Evolutionary conservation across 2,797 vertebrate species (phyloP).

Genomic region (Peromyscus nudipes): DNA sequence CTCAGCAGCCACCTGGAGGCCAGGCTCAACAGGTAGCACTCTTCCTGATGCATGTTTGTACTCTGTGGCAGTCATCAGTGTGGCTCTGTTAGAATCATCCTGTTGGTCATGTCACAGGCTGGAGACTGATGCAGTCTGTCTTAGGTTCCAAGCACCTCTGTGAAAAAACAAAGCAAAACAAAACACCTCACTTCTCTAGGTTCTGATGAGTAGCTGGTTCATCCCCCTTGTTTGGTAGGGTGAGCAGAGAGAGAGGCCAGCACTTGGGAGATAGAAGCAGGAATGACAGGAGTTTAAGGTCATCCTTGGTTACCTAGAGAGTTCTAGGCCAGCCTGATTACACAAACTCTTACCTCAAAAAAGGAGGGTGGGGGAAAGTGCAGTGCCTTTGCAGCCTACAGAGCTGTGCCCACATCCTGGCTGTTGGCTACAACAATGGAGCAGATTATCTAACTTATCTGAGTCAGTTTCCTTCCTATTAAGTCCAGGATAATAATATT

Average conservation of each 20-base stretch:
- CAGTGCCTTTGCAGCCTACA: neutral
- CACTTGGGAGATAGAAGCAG: neutral
- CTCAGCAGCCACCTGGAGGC: constrained; percentile 94
- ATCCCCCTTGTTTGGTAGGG: neutral
- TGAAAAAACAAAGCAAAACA: neutral
- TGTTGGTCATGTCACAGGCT: neutral
- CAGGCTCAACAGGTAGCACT: constrained; percentile 91
- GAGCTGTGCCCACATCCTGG: neutral
- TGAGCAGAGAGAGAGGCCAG: neutral
- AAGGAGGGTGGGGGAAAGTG: neutral
- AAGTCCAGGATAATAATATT: constrained; percentile 22
- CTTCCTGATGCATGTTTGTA: neutral
- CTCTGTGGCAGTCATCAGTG: neutral
- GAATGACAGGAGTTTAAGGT: neutral
- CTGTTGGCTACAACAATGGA: neutral
- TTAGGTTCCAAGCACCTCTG: neutral
- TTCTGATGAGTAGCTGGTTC: neutral
- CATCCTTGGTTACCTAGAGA: neutral
- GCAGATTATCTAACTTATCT: neutral
- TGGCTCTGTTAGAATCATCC: neutral
- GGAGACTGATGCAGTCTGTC: neutral
- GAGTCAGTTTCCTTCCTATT: constrained; percentile 30
- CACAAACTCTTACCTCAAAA: neutral
- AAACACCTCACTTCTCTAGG: neutral
- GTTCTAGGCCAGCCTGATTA: neutral